A percentile compares a stretch with the other conserved stretches of the same genome.
These are phyloP conservation scores for Neomorphus geoffroyi DNA, from an alignment of 2,797 vertebrate species.

Conservation along the genomic window DNA sequence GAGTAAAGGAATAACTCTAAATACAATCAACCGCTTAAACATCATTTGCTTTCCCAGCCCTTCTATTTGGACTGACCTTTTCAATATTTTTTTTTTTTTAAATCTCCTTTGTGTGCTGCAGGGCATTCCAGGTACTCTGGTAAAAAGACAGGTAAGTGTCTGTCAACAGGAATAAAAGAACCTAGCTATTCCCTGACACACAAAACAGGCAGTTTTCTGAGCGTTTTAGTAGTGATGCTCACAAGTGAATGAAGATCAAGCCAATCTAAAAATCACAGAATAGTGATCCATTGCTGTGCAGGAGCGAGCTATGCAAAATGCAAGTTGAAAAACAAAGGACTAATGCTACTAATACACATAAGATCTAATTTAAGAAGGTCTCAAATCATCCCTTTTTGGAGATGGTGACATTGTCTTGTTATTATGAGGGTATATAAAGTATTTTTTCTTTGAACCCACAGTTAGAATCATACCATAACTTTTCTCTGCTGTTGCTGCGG, in stretches of 20 bases:
- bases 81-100: neutral
- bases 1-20: neutral
- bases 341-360: neutral
- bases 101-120: neutral
- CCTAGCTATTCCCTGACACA: neutral
- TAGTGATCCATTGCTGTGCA: accelerated
- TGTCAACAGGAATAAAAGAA: neutral
- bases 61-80: neutral
- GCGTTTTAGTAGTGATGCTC: neutral
- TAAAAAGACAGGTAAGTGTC: neutral
- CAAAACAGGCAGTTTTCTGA: neutral
- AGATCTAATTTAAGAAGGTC: neutral
- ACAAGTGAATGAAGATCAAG: neutral
- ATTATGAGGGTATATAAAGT: neutral
- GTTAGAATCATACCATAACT: neutral
- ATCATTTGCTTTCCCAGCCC: neutral
- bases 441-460: neutral
- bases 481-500: neutral
- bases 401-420: neutral
- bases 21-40: neutral
- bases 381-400: neutral
- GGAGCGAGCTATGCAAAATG: neutral
- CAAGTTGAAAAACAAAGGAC: neutral
- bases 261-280: neutral
- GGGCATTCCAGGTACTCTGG: neutral